Percentiles rank a stretch among this genome's conserved stretches.
Evolutionary conservation across 2,797 vertebrate species (phyloP).

Genomic region (Carapus acus): DNA sequence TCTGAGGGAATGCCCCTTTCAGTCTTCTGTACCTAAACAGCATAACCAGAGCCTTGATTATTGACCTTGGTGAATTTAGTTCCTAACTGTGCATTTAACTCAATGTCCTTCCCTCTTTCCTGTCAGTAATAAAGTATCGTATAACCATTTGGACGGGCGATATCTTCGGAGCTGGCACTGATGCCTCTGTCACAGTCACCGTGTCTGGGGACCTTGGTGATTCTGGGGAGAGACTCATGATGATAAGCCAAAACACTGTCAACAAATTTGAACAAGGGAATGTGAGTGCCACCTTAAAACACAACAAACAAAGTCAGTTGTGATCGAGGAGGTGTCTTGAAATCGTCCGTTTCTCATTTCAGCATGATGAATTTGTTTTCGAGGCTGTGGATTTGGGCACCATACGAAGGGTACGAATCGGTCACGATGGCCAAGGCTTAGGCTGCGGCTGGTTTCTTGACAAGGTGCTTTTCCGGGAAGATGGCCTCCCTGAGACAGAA

Average conservation of each 20-base stretch:
- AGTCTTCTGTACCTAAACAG: no score
- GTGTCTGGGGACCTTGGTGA: slow-evolving; percentile 86
- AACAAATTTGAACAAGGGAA: slow-evolving; percentile 96
- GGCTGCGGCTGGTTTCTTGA: slow-evolving; percentile 95
- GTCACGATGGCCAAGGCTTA: slow-evolving; percentile 89
- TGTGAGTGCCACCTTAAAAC: slow-evolving; percentile 67
- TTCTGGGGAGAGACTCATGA: slow-evolving; percentile 86
- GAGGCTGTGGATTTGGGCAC: slow-evolving; percentile 85
- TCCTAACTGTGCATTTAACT: neutral
- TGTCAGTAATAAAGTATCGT: slow-evolving; percentile 86
- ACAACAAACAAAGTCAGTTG: no score
- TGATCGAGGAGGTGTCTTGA: neutral
- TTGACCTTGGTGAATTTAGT: no score
- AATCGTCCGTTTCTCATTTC: slow-evolving; percentile 5
- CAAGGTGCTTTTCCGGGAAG: slow-evolving; percentile 91
- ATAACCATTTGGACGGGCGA: slow-evolving; percentile 88
- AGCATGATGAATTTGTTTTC: slow-evolving; percentile 94
- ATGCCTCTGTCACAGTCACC: slow-evolving; percentile 89
- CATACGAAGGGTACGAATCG: slow-evolving; percentile 83
- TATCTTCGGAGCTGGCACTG: slow-evolving; percentile 84
- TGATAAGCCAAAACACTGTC: slow-evolving; percentile 88
- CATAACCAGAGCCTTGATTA: no score
- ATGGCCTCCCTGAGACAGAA: slow-evolving; percentile 85
- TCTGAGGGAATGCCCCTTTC: no score
- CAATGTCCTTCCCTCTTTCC: neutral